These are phyloP conservation scores for Willisornis vidua DNA, from an alignment of 2,113 vertebrate genomes.

Conservation along the genomic window DNA sequence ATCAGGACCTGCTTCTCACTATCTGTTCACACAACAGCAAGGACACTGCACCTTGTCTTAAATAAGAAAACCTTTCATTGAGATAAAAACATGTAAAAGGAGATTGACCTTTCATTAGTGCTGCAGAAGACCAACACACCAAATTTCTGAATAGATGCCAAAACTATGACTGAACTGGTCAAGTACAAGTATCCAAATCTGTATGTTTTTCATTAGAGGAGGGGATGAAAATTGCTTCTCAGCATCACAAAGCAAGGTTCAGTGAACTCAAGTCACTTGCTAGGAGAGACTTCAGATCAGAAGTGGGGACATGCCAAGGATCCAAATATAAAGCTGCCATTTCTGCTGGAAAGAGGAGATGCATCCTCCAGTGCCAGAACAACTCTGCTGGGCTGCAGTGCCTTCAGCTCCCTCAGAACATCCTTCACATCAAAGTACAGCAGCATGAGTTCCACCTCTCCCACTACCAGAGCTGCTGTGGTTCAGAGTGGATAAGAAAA, in stretches of 20 bases:
- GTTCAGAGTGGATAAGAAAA: not conserved
- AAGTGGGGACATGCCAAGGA: not conserved
- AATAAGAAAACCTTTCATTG: not conserved
- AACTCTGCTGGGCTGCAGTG: not conserved
- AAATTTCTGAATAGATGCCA: not conserved
- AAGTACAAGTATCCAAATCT: not conserved
- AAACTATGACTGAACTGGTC: not conserved
- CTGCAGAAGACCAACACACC: not conserved
- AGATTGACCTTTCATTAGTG: not conserved
- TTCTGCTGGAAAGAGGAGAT: not conserved
- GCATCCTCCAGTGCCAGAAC: not conserved
- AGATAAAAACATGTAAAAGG: not conserved
- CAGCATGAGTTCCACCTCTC: not conserved
- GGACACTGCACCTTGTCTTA: not conserved
- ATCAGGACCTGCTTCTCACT: not conserved
- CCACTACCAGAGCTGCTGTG: not conserved
- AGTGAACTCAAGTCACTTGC: not conserved
- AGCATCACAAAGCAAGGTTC: not conserved
- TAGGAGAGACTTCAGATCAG: not conserved
- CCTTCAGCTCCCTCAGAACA: not conserved
- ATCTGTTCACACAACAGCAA: rapidly evolving
- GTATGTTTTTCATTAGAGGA: not conserved
- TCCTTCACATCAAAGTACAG: not conserved
- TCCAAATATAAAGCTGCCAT: not conserved
- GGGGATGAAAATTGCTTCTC: not conserved